Evolutionary conservation across 2,888 invertebrate genomes (phyloP).

Genomic region (Stenotaenia linearis): DNA sequence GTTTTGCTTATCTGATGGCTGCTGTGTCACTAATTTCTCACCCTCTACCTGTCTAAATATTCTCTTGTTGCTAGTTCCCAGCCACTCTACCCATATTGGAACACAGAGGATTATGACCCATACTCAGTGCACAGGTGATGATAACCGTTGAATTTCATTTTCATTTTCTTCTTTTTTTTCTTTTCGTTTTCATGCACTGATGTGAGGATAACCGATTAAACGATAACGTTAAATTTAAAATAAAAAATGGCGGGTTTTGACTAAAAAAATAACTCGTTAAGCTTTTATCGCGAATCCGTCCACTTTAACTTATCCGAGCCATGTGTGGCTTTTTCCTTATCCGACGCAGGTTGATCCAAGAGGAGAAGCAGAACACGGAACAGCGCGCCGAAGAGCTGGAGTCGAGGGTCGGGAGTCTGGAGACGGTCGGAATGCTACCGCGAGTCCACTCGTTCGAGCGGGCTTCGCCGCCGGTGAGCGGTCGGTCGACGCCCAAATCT

Average conservation of each 20-base stretch:
- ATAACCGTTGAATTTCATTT: not conserved
- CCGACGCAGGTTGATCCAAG: conserved; percentile 61
- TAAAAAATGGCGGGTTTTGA: not conserved
- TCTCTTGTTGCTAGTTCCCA: conserved; percentile 32
- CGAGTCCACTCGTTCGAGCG: conserved; percentile 39
- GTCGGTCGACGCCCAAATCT: conserved; percentile 77
- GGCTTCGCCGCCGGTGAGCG: conserved; percentile 69
- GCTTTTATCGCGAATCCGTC: too few species aligned
- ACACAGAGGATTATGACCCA: conserved; percentile 27
- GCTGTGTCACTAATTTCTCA: conserved; percentile 1
- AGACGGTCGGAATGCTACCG: conserved; percentile 61
- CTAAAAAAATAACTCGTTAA: too few species aligned
- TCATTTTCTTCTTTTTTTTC: not conserved
- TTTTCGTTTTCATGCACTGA: not conserved
- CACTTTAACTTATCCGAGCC: not conserved
- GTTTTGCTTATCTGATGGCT: conserved; percentile 9
- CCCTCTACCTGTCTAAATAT: conserved; percentile 9
- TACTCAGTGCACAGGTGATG: conserved; percentile 30
- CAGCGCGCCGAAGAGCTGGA: conserved; percentile 95
- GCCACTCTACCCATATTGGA: conserved; percentile 31
- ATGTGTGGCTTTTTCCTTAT: not conserved
- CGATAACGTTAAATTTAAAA: too few species aligned
- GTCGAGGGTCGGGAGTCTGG: conserved; percentile 89
- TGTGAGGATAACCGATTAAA: too few species aligned
- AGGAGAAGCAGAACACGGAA: conserved; percentile 95